Conservation (phyloP, 2,888 invertebrate species). For the Himalopsyche tibetana region DNA sequence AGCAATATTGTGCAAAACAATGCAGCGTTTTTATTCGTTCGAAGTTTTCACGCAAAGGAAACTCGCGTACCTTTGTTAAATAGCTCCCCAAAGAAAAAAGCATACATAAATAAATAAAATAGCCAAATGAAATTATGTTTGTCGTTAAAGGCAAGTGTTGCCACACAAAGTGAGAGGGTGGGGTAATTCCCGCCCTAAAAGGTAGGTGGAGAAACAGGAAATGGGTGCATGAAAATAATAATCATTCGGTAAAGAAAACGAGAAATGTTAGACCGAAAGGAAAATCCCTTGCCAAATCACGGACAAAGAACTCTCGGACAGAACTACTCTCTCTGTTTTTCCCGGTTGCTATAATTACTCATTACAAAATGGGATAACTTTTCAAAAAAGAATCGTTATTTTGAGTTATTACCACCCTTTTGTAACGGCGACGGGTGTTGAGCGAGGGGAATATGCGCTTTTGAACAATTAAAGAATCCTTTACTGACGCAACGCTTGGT, state of each 20-base stretch:
- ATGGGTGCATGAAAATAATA: slow-evolving; percentile 60
- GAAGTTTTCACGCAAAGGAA: slow-evolving; percentile 8
- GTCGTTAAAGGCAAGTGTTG: slow-evolving; percentile 65
- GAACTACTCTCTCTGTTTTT: neutral
- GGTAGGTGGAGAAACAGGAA: slow-evolving; percentile 49
- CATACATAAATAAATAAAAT: slow-evolving; percentile 65
- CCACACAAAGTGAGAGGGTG: slow-evolving; percentile 55
- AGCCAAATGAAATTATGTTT: slow-evolving; percentile 65
- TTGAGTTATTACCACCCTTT: slow-evolving; percentile 47
- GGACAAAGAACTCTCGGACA: slow-evolving; percentile 49
- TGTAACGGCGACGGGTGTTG: slow-evolving; percentile 1
- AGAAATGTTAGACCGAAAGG: neutral
- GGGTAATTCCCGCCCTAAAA: slow-evolving; percentile 3
- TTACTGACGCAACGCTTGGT: neutral
- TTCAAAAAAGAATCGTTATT: slow-evolving; percentile 54
- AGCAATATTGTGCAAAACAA: slow-evolving; percentile 8
- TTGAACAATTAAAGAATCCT: no score
- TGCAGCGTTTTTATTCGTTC: slow-evolving; percentile 48
- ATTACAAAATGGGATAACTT: slow-evolving; percentile 61
- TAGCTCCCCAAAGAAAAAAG: slow-evolving; percentile 58
- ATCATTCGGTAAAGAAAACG: slow-evolving; percentile 52
- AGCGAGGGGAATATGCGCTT: no score
- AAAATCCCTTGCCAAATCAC: slow-evolving; percentile 53
- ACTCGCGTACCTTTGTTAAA: slow-evolving; percentile 53
- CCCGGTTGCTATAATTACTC: slow-evolving; percentile 57